Percentiles rank a stretch among this genome's conserved stretches.
Conservation (phyloP, 1,140 invertebrate genomes). For the Drosophila rufa region DNA sequence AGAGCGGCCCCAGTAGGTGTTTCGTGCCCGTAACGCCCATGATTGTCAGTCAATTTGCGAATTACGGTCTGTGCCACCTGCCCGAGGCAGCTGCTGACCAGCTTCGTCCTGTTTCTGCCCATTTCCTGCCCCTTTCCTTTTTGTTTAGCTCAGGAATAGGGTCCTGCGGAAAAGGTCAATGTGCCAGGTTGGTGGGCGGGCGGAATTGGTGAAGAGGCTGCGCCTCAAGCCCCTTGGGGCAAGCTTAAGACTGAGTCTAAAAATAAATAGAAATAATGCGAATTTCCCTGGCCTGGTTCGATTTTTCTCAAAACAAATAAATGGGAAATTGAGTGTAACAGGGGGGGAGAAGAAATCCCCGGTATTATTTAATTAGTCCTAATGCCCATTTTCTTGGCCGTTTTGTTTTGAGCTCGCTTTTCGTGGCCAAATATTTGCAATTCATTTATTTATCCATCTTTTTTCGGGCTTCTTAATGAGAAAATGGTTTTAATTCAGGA, state of each 20-base stretch:
- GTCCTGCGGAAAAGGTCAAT: slow-evolving; percentile 60
- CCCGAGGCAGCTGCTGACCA: slow-evolving; percentile 49
- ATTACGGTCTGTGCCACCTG: slow-evolving; percentile 65
- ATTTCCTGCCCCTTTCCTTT: slow-evolving; percentile 25
- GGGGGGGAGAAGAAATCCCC: neutral
- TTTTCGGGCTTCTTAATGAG: neutral
- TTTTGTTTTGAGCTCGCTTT: neutral
- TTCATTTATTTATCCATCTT: neutral
- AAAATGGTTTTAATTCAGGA: neutral
- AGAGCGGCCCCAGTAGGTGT: slow-evolving; percentile 42
- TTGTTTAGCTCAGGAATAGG: slow-evolving; percentile 9
- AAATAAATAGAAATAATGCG: slow-evolving; percentile 67
- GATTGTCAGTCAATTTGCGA: slow-evolving; percentile 77
- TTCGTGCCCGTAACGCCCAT: slow-evolving; percentile 53
- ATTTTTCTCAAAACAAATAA: slow-evolving; percentile 40
- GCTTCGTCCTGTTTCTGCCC: slow-evolving; percentile 24
- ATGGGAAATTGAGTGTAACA: neutral
- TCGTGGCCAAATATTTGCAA: slow-evolving; percentile 8
- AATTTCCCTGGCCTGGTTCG: slow-evolving; percentile 30
- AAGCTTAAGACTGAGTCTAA: slow-evolving; percentile 54
- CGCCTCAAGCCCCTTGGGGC: slow-evolving; percentile 37
- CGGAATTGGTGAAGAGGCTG: slow-evolving; percentile 41
- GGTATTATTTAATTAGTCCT: slow-evolving; percentile 55
- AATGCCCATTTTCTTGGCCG: slow-evolving; percentile 5
- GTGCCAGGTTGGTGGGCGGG: slow-evolving; percentile 31